Conservation (phyloP, 2,797 vertebrate species). For the Acanthornis magna region DNA sequence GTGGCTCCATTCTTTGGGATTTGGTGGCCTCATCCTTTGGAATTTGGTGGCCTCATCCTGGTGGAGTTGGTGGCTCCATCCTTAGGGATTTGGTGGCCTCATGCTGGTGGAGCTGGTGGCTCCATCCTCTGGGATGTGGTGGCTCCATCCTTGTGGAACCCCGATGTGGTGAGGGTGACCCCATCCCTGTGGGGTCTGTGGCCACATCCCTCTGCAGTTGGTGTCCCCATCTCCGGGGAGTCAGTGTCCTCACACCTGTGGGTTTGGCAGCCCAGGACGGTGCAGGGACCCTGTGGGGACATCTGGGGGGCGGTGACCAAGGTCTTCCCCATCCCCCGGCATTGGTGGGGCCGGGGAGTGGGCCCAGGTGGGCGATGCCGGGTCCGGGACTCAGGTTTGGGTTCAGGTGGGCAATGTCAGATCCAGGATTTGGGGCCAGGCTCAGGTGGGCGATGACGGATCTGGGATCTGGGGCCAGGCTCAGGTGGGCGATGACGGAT, state of each 20-base stretch:
- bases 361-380: too few relatives aligned
- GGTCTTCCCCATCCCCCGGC: background rate
- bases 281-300: background rate
- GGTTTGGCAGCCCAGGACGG: background rate
- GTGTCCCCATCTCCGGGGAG: background rate
- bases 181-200: accelerated
- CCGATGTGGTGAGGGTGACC: background rate
- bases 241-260: background rate
- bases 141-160: background rate
- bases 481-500: background rate
- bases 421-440: too few relatives aligned
- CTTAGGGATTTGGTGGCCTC: background rate
- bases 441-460: background rate
- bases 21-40: background rate
- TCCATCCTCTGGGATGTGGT: background rate
- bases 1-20: background rate
- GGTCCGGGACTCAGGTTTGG: background rate
- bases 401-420: background rate
- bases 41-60: too few relatives aligned
- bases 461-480: too few relatives aligned
- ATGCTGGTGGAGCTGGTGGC: background rate
- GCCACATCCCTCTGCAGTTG: accelerated
- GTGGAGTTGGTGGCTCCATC: accelerated
- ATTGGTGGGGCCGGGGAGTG: accelerated
- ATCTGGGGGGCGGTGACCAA: background rate